phyloP scores from a whole-genome alignment of 2,113 vertebrate genomes.

The Elaphurus davidianus region DNA sequence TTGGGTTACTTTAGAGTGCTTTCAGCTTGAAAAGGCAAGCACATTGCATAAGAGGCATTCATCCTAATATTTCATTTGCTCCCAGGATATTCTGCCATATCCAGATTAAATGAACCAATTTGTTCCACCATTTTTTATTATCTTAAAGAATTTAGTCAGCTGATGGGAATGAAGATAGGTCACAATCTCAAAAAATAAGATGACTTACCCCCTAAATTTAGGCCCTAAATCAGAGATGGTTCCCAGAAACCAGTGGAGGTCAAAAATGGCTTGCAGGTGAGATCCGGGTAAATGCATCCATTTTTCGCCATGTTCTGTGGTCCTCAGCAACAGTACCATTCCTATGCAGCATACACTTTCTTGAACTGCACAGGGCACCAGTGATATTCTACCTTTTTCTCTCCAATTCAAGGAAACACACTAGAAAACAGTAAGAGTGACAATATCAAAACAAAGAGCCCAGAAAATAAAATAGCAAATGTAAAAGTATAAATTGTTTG shows the following conservation, averaged over 20 bases:
- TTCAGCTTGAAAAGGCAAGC: not conserved
- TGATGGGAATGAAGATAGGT: not conserved
- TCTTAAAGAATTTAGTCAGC: not conserved
- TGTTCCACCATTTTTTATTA: not conserved
- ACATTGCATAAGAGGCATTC: conserved; percentile 9
- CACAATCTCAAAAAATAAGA: not conserved
- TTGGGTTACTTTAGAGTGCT: not conserved
- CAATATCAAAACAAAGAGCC: not conserved
- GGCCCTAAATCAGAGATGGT: not conserved
- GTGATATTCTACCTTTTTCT: not conserved
- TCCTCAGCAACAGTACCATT: not conserved
- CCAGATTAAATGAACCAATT: not conserved
- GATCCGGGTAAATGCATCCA: not conserved
- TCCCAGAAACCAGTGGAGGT: not conserved
- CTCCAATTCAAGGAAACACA: not conserved
- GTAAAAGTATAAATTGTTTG: not conserved
- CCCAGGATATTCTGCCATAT: not conserved
- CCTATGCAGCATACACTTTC: not conserved
- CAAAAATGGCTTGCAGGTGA: not conserved
- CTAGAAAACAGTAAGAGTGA: not conserved
- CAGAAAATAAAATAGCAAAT: not conserved
- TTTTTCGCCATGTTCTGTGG: not conserved
- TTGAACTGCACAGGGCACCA: not conserved
- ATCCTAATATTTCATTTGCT: not conserved
- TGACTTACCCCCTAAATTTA: not conserved